Percentiles rank a stretch among this genome's conserved stretches.
Evolutionary conservation across 2,113 vertebrate species (phyloP).

Genomic region (Hippocampus barbouri): DNA sequence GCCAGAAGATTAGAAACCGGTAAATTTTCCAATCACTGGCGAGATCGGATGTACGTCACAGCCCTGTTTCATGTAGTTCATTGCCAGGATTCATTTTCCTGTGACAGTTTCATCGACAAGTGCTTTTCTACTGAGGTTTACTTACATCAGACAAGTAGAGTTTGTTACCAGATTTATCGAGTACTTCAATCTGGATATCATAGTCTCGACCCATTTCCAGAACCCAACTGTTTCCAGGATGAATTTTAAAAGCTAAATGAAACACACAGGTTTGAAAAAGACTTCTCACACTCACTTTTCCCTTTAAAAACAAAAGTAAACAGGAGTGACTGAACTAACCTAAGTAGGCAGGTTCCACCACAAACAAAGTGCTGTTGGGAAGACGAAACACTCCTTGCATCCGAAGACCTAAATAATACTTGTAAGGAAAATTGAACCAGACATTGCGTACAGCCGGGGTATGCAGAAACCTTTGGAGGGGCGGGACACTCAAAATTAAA

Average conservation of each 20-base stretch:
- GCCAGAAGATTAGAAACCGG: conserved; percentile 77
- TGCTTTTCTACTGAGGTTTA: conserved; percentile 20
- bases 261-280: conserved; percentile 28
- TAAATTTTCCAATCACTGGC: neutral
- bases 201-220: conserved; percentile 84
- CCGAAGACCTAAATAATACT: conserved; percentile 72
- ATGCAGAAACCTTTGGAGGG: neutral
- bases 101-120: neutral
- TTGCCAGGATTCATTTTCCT: neutral
- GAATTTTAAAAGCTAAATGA: conserved; percentile 82
- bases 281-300: neutral
- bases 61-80: conserved; percentile 58
- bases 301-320: conserved; percentile 4
- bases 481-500: neutral
- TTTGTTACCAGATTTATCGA: conserved; percentile 89
- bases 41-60: neutral
- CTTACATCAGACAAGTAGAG: conserved; percentile 90
- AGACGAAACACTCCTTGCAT: conserved; percentile 91
- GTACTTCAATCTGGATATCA: conserved; percentile 83
- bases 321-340: conserved; percentile 68
- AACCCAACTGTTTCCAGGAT: conserved; percentile 90
- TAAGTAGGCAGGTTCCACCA: conserved; percentile 88
- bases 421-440: conserved; percentile 66
- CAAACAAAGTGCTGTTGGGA: conserved; percentile 89
- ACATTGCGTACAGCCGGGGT: neutral